Conservation (phyloP, 2,797 vertebrate genomes). For the Babyrousa celebensis region DNA sequence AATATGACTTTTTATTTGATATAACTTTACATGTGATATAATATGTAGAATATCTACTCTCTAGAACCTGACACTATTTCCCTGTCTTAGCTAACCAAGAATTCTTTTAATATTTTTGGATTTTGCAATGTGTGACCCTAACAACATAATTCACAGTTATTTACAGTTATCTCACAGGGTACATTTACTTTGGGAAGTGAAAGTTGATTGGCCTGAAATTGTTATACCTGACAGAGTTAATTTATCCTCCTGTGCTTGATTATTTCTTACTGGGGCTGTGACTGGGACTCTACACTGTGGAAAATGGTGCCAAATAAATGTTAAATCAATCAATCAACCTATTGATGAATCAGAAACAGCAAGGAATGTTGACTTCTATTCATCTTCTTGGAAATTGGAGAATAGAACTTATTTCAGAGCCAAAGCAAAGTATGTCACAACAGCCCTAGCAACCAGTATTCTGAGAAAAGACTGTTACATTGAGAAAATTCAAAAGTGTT, state of each 20-base stretch:
- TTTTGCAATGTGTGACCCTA: background rate
- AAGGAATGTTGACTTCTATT: conserved; percentile 41
- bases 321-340: conserved; percentile 42
- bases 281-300: background rate
- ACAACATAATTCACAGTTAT: background rate
- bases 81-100: background rate
- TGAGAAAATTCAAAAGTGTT: background rate
- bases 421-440: conserved; percentile 22
- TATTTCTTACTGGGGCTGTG: background rate
- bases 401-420: conserved; percentile 53
- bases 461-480: background rate
- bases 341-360: conserved; percentile 49
- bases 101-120: background rate
- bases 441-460: background rate
- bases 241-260: background rate
- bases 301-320: conserved; percentile 17
- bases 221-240: background rate
- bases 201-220: background rate
- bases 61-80: background rate
- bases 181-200: background rate
- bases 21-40: background rate
- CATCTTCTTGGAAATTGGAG: conserved; percentile 43
- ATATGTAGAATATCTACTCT: background rate
- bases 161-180: background rate
- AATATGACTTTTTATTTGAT: background rate